phyloP scores from a whole-genome alignment of 2,113 vertebrate species.

The Tachycineta bicolor region DNA sequence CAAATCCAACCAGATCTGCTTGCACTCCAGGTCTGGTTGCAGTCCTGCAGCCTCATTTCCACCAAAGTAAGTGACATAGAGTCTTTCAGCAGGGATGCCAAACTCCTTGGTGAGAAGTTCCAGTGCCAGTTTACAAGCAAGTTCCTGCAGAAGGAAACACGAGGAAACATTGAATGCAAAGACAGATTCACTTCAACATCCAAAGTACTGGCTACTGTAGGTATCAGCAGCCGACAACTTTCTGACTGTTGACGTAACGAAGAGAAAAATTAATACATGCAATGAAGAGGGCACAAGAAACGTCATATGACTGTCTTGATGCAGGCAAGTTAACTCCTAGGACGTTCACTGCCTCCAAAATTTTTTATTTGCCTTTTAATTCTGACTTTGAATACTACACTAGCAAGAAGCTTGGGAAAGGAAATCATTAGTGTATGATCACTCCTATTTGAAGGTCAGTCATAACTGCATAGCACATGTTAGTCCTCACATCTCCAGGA shows the following conservation, averaged over 20 bases:
- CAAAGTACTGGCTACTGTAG: not conserved
- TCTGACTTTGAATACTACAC: not conserved
- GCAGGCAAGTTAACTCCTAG: not conserved
- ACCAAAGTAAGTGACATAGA: conserved; percentile 98
- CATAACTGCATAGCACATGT: not conserved
- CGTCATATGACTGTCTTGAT: not conserved
- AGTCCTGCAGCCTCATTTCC: conserved; percentile 87
- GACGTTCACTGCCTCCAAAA: not conserved
- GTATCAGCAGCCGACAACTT: not conserved
- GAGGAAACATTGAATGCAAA: not conserved
- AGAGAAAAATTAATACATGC: not conserved
- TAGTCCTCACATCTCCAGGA: not conserved
- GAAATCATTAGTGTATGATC: not conserved
- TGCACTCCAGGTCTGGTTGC: conserved; percentile 95
- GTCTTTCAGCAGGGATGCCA: conserved; percentile 89
- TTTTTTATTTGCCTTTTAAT: not conserved
- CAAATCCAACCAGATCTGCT: conserved; percentile 95
- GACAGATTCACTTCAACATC: not conserved
- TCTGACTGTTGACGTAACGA: not conserved
- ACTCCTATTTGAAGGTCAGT: not conserved
- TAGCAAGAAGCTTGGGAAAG: not conserved
- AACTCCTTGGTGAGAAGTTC: conserved; percentile 94
- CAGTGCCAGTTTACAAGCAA: conserved; percentile 94
- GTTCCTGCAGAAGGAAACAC: conserved; percentile 75
- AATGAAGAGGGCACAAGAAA: not conserved